Evolutionary conservation across 2,797 vertebrate species (phyloP), one percentile per base, ranked within the genome.

Genomic region (Antennarius maculatus): DNA sequence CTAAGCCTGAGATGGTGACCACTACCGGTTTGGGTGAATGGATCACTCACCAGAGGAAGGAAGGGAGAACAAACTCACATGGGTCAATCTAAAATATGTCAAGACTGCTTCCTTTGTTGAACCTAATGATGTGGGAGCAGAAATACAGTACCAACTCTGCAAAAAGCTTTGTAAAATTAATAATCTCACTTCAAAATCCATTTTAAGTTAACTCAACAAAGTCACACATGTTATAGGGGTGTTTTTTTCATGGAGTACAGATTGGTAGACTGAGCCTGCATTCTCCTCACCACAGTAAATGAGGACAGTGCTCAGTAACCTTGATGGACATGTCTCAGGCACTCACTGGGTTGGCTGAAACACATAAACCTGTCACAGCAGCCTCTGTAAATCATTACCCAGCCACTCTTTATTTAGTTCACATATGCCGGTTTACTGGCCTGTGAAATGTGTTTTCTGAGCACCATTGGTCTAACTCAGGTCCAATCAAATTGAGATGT

Each of bases 381-480:
- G 79, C 87, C 85, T 69, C 85, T 91, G 91, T 91, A 91, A 92
- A 91, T 92, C 89, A 91, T 92, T 91, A 92, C 88, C 80, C 89
- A 87, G 89, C 86, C 86, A 90, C 89, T 92, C 91, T 92, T 91
- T 92, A 92, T 92, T 92, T 91, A 88, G 86, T 90, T 83, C 89
- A 87, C 85, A 91, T 91, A 90, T 89, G 91, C 88, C 68, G 85
- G 89, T 89, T 91, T 92, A 93, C 89, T 88, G 90, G 91, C 88
- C 92, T 91, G 88, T 92, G 92, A 93, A 93, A 92, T 91, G 88
- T 89, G 88, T 89, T 89, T 90, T 88, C 86, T 79, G 80, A 87
- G 80, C 75, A 79, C 83, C 86, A 91, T 84, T 82, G 84, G 88
- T 86, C 80, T 67, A 92, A 91, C 91, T 77, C 86, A 56, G 66